Base-by-base conservation (phyloP, 2,797 vertebrate genomes). In the Thalassophryne amazonica region DNA sequence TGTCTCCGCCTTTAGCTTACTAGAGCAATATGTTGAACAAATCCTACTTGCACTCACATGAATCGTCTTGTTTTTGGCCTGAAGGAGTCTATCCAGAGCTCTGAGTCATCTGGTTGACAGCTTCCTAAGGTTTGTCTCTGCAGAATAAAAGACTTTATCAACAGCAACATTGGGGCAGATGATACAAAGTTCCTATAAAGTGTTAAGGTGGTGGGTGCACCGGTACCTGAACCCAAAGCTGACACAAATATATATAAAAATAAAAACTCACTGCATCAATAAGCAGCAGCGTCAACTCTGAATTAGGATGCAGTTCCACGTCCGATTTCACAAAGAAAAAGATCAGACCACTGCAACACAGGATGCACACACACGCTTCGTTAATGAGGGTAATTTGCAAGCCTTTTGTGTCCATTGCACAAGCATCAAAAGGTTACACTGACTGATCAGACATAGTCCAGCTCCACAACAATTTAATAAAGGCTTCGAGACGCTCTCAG, bases 281-380 rank as follows among this genome's bases (percentile, higher is more conserved):
- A 17, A 94, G 84, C 54, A 95, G 61, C 2, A 92, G 91, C 0
- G 85, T 79, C 0, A 86, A 82, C 60, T 89, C 62, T 0, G 83
- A 54, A 46, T 48, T 13, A 0, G 74, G 58, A 66, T 63, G 84
- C 60, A 31, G 78, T 31, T 84, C 72, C 63, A 92, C 69, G 34
- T 96, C 90, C 0, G 86, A 87, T 88, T 90, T 96, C 82, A 97
- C 89, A 78, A 93, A 94, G 85, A 96, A 86, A 81, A 95, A 94
- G 64, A 94, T 88, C 66, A 95, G 64, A 12, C 91, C 89, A 63
- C 95, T 97, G 78, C 37, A 69, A 66, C 2, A 37, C 59, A 58
- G n/a, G n/a, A n/a, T n/a, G n/a, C n/a, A n/a, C n/a, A n/a, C n/a
- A n/a, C n/a, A n/a, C n/a, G n/a, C n/a, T n/a, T n/a, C n/a, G n/a